Evolutionary conservation across 2,113 vertebrate species (phyloP).

Genomic region (Mola mola): DNA sequence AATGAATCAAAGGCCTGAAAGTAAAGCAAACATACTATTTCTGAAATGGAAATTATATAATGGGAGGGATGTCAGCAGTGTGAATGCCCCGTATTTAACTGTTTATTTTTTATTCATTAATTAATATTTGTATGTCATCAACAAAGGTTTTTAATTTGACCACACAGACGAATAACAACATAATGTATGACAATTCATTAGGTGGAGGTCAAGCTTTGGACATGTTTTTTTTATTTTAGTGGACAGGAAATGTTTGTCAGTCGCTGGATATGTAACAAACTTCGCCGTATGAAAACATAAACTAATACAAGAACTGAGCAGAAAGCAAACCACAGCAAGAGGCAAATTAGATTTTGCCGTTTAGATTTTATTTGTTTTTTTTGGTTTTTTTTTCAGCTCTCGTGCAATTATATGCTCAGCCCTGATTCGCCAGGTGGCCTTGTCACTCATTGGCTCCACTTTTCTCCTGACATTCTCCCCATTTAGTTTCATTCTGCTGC

Average conservation of each 20-base stretch:
- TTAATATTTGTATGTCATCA: slow-evolving; percentile 2
- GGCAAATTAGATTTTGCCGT: neutral
- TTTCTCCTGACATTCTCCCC: slow-evolving; percentile 46
- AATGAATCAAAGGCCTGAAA: slow-evolving; percentile 22
- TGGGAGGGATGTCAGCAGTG: neutral
- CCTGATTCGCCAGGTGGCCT: slow-evolving; percentile 9
- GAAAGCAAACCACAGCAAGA: neutral
- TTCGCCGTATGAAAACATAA: neutral
- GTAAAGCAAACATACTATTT: neutral
- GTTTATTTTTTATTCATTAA: neutral
- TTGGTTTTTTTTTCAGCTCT: too few relatives aligned
- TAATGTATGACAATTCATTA: slow-evolving; percentile 4
- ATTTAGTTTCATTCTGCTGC: slow-evolving; percentile 45
- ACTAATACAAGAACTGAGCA: neutral
- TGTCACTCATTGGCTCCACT: slow-evolving; percentile 48
- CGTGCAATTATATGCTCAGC: slow-evolving; percentile 10
- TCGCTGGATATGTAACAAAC: neutral
- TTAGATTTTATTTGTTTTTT: slow-evolving; percentile 3
- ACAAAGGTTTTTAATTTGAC: neutral
- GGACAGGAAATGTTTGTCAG: neutral
- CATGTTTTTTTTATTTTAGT: neutral
- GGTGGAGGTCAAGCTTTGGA: neutral
- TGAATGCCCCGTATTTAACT: neutral
- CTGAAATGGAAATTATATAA: slow-evolving; percentile 2
- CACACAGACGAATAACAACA: neutral